Conservation (phyloP, 2,888 invertebrate species). For the Epiperipatus broadwayi region DNA sequence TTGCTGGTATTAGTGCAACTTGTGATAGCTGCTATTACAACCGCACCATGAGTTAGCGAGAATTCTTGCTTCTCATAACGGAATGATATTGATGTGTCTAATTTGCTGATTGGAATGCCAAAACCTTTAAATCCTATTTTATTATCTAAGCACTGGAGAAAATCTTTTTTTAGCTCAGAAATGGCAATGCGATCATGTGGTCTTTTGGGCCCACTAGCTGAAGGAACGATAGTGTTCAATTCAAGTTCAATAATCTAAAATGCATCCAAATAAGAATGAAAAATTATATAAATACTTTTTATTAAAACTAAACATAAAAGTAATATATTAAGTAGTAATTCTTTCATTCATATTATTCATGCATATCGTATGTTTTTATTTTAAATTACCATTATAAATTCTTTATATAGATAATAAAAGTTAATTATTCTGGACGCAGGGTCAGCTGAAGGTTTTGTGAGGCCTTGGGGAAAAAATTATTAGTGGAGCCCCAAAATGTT, state of each 20-base stretch:
- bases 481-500: too few species aligned
- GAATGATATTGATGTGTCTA: slow-evolving; percentile 46
- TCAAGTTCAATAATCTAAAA: slow-evolving; percentile 60
- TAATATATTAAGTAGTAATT: not conserved
- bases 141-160: slow-evolving; percentile 56
- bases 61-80: slow-evolving; percentile 61
- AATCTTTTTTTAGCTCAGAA: slow-evolving; percentile 71
- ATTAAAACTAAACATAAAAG: too few species aligned
- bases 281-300: slow-evolving; percentile 3
- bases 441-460: too few species aligned
- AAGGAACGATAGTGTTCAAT: slow-evolving; percentile 67
- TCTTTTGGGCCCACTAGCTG: slow-evolving; percentile 87
- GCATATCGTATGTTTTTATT: not conserved
- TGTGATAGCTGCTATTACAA: slow-evolving; percentile 91
- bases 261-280: not conserved
- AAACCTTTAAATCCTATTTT: slow-evolving; percentile 91
- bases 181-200: slow-evolving; percentile 91
- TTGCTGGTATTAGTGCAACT: slow-evolving; percentile 96
- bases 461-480: too few species aligned
- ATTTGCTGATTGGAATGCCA: slow-evolving; percentile 47
- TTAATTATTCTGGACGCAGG: too few species aligned
- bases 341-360: not conserved
- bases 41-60: slow-evolving; percentile 64
- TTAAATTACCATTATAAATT: too few species aligned
- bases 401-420: too few species aligned